phyloP scores from a whole-genome alignment of 1,140 invertebrate genomes.

The Drosophila miranda region DNA sequence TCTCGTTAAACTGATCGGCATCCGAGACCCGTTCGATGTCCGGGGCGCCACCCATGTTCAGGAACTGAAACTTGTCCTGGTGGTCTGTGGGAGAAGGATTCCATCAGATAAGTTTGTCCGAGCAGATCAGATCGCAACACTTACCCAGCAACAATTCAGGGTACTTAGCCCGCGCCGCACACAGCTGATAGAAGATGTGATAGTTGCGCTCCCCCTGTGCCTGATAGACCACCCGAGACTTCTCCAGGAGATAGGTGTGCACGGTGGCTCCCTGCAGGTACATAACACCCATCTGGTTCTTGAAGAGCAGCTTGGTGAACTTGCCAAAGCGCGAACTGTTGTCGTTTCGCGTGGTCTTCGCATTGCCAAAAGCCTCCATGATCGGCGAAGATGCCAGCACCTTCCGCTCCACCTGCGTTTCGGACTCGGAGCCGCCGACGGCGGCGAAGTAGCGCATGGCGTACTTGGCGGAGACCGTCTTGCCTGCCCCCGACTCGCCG shows the following conservation, averaged over 20 bases:
- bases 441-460: slow-evolving; percentile 90
- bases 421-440: slow-evolving; percentile 93
- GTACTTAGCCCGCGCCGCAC: slow-evolving; percentile 88
- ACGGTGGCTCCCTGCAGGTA: slow-evolving; percentile 92
- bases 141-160: slow-evolving; percentile 89
- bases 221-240: slow-evolving; percentile 97
- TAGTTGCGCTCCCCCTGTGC: slow-evolving; percentile 96
- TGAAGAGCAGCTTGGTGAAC: slow-evolving; percentile 98
- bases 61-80: slow-evolving; percentile 91
- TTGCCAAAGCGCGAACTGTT: slow-evolving; percentile 98
- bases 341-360: slow-evolving; percentile 99
- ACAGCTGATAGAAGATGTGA: slow-evolving; percentile 99
- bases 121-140: neutral
- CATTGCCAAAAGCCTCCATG: slow-evolving; percentile 99
- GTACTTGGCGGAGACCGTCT: slow-evolving; percentile 97
- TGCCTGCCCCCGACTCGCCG: slow-evolving; percentile 97
- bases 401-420: slow-evolving; percentile 97
- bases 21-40: slow-evolving; percentile 89
- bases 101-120: neutral
- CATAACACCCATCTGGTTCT: slow-evolving; percentile 84
- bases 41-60: slow-evolving; percentile 93
- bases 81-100: slow-evolving; percentile 84
- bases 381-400: slow-evolving; percentile 99
- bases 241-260: slow-evolving; percentile 98
- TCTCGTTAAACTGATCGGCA: slow-evolving; percentile 83